These are phyloP conservation scores for Synergus laeviventris DNA, from an alignment of 2,888 invertebrate species.

Conservation along the genomic window DNA sequence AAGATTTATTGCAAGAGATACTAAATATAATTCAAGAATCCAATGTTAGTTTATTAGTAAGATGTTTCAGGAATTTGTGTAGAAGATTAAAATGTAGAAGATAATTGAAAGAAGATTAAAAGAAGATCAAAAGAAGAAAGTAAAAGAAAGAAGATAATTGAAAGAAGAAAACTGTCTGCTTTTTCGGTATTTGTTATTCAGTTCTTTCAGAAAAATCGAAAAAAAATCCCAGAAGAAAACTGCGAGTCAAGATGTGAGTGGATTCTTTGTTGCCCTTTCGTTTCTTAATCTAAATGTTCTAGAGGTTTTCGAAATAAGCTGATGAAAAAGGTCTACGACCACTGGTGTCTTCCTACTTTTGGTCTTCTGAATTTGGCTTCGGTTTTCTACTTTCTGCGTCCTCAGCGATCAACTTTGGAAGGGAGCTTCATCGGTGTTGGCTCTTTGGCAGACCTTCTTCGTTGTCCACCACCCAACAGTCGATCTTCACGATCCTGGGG, in stretches of 20 bases:
- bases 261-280: background rate
- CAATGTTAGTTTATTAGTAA: background rate
- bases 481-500: constrained; percentile 52
- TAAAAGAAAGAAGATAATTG: too few species aligned
- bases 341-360: background rate
- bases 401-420: constrained; percentile 43
- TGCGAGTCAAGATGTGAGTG: constrained; percentile 9
- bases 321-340: constrained; percentile 29
- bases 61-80: background rate
- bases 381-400: constrained; percentile 15
- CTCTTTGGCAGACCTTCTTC: constrained; percentile 42
- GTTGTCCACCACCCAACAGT: constrained; percentile 44
- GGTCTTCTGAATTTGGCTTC: constrained; percentile 17
- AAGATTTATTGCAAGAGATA: background rate
- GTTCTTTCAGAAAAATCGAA: background rate
- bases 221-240: constrained; percentile 12
- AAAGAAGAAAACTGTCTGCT: too few species aligned
- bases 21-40: background rate
- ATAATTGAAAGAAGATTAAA: too few species aligned
- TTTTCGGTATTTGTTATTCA: background rate
- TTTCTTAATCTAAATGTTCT: constrained; percentile 2
- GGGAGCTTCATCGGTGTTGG: constrained; percentile 43
- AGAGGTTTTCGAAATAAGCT: constrained; percentile 33
- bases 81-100: too few species aligned
- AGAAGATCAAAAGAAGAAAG: too few species aligned